These are phyloP conservation scores for Siniperca knerii DNA, from an alignment of 2,113 vertebrate species.

Conservation along the genomic window DNA sequence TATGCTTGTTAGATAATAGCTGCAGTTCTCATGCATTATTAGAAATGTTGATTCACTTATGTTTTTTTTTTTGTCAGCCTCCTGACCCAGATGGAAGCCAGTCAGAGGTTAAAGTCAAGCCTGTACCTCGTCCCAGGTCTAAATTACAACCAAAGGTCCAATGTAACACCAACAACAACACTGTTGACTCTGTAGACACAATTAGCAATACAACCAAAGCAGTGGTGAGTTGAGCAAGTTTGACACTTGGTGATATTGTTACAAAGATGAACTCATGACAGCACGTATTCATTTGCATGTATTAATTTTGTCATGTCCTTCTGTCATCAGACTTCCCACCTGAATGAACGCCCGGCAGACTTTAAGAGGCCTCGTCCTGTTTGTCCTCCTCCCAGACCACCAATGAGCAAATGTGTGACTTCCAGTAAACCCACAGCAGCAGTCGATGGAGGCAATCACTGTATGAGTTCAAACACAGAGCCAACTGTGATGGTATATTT, in stretches of 20 bases:
- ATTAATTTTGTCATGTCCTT: neutral
- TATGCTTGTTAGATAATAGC: neutral
- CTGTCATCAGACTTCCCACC: neutral
- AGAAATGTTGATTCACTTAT: neutral
- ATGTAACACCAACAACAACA: neutral
- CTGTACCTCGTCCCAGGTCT: slow-evolving; percentile 48
- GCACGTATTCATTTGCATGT: neutral
- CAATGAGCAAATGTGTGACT: neutral
- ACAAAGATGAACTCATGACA: neutral
- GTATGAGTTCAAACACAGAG: neutral
- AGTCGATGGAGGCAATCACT: fast-evolving
- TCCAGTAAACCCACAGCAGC: neutral
- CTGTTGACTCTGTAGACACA: neutral
- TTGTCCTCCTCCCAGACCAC: slow-evolving; percentile 26
- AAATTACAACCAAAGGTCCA: neutral
- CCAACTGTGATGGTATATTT: slow-evolving; percentile 2
- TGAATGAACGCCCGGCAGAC: neutral
- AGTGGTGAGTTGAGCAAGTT: slow-evolving; percentile 20
- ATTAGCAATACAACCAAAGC: neutral
- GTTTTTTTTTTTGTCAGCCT: slow-evolving; percentile 25
- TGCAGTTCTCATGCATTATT: neutral
- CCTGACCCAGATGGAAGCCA: neutral
- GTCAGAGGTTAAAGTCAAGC: slow-evolving; percentile 24
- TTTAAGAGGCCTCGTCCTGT: slow-evolving; percentile 8
- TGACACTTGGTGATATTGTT: neutral